These are phyloP conservation scores for Astyanax mexicanus DNA, from an alignment of 2,797 vertebrate species.

Conservation along the genomic window DNA sequence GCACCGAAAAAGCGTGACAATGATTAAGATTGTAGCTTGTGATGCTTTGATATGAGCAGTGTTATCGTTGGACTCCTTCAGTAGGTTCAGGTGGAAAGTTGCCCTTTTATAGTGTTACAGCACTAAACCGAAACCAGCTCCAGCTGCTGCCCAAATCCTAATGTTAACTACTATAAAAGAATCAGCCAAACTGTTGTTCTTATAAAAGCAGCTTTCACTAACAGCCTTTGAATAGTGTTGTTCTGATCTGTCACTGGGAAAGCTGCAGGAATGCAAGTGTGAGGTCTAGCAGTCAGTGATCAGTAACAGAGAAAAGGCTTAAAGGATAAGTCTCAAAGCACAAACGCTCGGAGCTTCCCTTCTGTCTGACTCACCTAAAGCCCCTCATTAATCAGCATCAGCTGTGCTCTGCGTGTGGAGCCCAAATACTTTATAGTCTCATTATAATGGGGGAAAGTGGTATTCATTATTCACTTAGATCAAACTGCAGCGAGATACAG, in stretches of 20 bases:
- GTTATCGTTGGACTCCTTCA: neutral
- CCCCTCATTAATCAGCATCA: constrained; percentile 34
- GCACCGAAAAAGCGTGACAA: constrained; percentile 1
- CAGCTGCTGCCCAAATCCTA: constrained; percentile 24
- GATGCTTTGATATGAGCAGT: constrained; percentile 4
- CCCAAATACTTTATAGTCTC: constrained; percentile 10
- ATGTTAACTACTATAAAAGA: constrained; percentile 38
- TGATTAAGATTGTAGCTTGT: constrained; percentile 4
- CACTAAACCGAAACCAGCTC: constrained; percentile 2
- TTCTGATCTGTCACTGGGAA: constrained; percentile 46
- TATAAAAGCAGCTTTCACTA: constrained; percentile 24
- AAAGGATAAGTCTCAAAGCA: constrained; percentile 36
- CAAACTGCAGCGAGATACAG: neutral
- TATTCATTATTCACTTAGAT: constrained; percentile 5
- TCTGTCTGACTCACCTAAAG: constrained; percentile 11
- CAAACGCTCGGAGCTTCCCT: constrained; percentile 20
- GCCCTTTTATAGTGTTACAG: constrained; percentile 43
- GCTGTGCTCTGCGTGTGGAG: constrained; percentile 19
- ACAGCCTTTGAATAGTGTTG: constrained; percentile 38
- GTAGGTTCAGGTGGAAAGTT: constrained; percentile 12
- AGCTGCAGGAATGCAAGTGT: constrained; percentile 30
- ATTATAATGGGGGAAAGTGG: neutral
- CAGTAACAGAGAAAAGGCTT: constrained; percentile 40
- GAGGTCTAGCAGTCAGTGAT: constrained; percentile 37
- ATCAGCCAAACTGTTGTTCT: constrained; percentile 29